Evolutionary conservation across 2,797 vertebrate genomes (phyloP).

Genomic region (Philypnodon macrostomus): DNA sequence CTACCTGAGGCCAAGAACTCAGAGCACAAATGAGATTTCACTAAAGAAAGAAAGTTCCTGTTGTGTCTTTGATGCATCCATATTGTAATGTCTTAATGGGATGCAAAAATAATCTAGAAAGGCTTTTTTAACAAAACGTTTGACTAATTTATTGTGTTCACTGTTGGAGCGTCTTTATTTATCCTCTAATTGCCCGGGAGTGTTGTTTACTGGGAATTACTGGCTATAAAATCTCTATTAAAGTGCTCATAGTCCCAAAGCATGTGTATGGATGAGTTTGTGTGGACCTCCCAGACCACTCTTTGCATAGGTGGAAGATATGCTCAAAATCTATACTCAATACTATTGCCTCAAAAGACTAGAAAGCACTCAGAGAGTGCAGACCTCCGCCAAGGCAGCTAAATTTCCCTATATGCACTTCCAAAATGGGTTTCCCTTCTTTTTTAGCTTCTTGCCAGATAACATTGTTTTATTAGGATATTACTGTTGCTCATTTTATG

Average conservation of each 20-base stretch:
- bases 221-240: conserved; percentile 22
- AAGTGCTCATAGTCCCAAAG: conserved; percentile 3
- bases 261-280: conserved; percentile 6
- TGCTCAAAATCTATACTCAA: not conserved
- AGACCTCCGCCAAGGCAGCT: too few relatives aligned
- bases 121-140: conserved; percentile 38
- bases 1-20: conserved; percentile 35
- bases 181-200: conserved; percentile 23
- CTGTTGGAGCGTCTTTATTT: conserved; percentile 10
- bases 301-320: not conserved
- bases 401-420: too few relatives aligned
- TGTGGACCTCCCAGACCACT: not conserved
- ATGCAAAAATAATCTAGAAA: conserved; percentile 13
- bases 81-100: conserved; percentile 9
- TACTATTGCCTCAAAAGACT: too few relatives aligned
- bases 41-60: conserved; percentile 15
- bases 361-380: too few relatives aligned
- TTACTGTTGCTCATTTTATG: too few relatives aligned
- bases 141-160: conserved; percentile 31
- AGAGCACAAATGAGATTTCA: conserved; percentile 48
- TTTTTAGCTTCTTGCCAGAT: too few relatives aligned
- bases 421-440: too few relatives aligned
- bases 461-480: too few relatives aligned
- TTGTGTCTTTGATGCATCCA: conserved; percentile 23
- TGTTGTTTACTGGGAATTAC: conserved; percentile 31